These are phyloP conservation scores for Sarcophaga peregrina DNA, from an alignment of 1,140 invertebrate species.

Conservation along the genomic window DNA sequence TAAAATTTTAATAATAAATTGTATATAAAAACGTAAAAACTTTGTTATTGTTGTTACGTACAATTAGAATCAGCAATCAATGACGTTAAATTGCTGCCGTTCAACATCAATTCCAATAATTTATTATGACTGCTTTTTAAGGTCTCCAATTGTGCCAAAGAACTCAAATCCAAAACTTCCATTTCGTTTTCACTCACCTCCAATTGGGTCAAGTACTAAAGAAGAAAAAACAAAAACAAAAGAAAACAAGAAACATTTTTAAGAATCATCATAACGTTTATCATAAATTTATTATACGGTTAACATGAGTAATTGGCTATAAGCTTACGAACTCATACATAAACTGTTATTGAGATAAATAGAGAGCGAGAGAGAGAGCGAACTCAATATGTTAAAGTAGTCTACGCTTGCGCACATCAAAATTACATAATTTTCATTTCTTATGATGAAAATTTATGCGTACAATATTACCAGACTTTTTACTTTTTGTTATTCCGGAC, in stretches of 20 bases:
- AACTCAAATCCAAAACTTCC: constrained; percentile 78
- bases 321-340: background rate
- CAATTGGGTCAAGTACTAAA: constrained; percentile 76
- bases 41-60: constrained; percentile 60
- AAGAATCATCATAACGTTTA: constrained; percentile 3
- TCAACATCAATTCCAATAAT: constrained; percentile 75
- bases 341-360: background rate
- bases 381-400: background rate
- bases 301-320: background rate
- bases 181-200: constrained; percentile 85
- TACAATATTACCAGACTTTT: too few species aligned
- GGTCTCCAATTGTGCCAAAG: constrained; percentile 76
- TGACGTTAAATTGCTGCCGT: constrained; percentile 75
- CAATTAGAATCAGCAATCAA: constrained; percentile 81
- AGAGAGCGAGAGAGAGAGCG: background rate
- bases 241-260: background rate
- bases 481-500: too few species aligned
- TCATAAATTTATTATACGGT: constrained; percentile 2
- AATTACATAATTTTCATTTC: too few species aligned
- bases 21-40: background rate
- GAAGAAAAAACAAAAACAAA: constrained; percentile 21
- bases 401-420: too few species aligned
- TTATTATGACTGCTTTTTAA: constrained; percentile 79
- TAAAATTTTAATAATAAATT: constrained; percentile 14
- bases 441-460: too few species aligned